Percentiles rank a stretch among this genome's conserved stretches.
Evolutionary conservation across 2,797 vertebrate genomes (phyloP).

Genomic region (Enoplosus armatus): DNA sequence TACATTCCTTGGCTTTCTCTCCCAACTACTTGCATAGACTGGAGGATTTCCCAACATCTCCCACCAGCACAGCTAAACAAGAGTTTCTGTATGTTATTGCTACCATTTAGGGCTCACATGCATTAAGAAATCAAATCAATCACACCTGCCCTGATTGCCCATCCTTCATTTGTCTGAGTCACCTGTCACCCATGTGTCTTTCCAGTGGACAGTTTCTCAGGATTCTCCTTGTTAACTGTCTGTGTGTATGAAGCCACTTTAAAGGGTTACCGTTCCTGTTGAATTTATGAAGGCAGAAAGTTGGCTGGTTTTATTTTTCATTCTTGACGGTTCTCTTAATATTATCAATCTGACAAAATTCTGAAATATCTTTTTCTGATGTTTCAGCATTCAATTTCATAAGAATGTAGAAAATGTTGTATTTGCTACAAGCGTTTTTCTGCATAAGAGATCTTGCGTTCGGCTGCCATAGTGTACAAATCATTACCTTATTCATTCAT

Average conservation of each 20-base stretch:
- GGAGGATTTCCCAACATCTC: slow-evolving; percentile 99
- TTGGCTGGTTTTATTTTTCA: background rate
- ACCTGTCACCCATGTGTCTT: slow-evolving; percentile 61
- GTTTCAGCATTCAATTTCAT: slow-evolving; percentile 11
- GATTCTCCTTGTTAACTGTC: background rate
- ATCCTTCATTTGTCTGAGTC: slow-evolving; percentile 67
- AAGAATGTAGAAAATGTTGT: background rate
- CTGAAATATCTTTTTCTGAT: slow-evolving; percentile 17
- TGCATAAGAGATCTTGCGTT: background rate
- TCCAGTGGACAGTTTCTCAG: slow-evolving; percentile 44
- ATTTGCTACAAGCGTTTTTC: background rate
- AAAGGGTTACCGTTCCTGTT: background rate
- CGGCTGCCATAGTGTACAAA: background rate
- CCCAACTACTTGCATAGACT: slow-evolving; percentile 88
- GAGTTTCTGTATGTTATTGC: slow-evolving; percentile 98
- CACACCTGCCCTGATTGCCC: slow-evolving; percentile 28
- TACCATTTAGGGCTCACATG: slow-evolving; percentile 67
- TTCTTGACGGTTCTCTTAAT: background rate
- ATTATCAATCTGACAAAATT: slow-evolving; percentile 1
- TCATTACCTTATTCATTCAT: slow-evolving; percentile 39
- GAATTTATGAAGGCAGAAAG: background rate
- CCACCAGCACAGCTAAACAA: slow-evolving; percentile 99
- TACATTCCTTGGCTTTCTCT: slow-evolving; percentile 79
- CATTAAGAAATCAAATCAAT: slow-evolving; percentile 40
- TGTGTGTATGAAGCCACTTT: slow-evolving; percentile 20